A percentile compares a stretch with the other conserved stretches of the same genome.
phyloP scores from a whole-genome alignment of 2,113 vertebrate genomes.

The Anarrhichthys ocellatus region DNA sequence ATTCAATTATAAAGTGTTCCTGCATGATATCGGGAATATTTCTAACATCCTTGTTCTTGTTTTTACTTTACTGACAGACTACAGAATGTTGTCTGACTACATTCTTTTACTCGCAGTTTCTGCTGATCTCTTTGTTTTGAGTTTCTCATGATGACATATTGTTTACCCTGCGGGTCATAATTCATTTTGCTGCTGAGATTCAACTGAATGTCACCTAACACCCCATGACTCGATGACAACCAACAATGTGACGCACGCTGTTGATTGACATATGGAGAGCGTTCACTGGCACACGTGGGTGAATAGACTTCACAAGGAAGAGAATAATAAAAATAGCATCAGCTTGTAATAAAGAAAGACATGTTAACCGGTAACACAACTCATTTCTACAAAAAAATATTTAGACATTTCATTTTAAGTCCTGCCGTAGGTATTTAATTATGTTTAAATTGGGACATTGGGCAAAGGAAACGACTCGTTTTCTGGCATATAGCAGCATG shows the following conservation, averaged over 20 bases:
- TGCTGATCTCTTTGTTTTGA: background rate
- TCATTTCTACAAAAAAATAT: background rate
- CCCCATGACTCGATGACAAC: too few species aligned
- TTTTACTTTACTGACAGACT: background rate
- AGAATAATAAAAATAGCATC: background rate
- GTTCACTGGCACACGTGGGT: background rate
- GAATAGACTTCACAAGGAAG: background rate
- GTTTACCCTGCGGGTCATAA: background rate
- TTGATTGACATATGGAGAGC: background rate
- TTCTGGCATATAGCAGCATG: too few species aligned
- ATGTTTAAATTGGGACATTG: too few species aligned
- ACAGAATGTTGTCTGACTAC: background rate
- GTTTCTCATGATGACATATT: background rate
- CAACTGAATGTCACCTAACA: too few species aligned
- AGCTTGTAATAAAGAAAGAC: background rate
- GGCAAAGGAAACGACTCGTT: too few species aligned
- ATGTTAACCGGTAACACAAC: background rate
- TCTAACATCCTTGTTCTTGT: background rate
- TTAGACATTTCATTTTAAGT: too few species aligned
- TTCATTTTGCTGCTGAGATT: background rate
- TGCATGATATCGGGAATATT: background rate
- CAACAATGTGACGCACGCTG: too few species aligned
- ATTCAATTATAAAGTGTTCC: background rate
- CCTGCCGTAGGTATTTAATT: too few species aligned
- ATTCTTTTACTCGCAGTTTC: background rate